A percentile compares a stretch with the other conserved stretches of the same genome.
phyloP scores from a whole-genome alignment of 2,113 vertebrate species.

The Limanda limanda region DNA sequence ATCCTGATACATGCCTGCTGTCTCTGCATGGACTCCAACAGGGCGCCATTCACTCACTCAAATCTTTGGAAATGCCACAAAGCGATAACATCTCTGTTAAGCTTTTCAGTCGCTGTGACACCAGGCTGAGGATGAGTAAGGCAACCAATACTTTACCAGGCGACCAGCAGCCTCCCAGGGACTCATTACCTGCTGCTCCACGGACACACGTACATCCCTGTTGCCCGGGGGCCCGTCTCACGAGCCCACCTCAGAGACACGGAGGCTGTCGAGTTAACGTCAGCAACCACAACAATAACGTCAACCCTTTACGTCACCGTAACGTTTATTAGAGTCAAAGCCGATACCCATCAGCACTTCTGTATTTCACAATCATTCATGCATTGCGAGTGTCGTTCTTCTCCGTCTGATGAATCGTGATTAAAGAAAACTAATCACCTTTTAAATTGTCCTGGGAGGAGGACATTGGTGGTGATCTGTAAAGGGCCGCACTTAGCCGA shows the following conservation, averaged over 20 bases:
- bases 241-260: constrained; percentile 58
- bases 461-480: neutral
- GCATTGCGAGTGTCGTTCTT: neutral
- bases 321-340: neutral
- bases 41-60: neutral
- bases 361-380: neutral
- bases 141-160: constrained; percentile 41
- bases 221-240: constrained; percentile 60
- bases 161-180: constrained; percentile 59
- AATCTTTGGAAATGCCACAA: neutral
- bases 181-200: constrained; percentile 68
- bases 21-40: too few relatives aligned
- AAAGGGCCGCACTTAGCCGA: neutral
- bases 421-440: neutral
- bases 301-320: neutral
- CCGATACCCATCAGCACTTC: constrained; percentile 6
- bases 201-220: constrained; percentile 32
- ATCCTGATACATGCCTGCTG: too few relatives aligned
- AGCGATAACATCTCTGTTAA: neutral
- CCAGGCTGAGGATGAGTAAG: constrained; percentile 42
- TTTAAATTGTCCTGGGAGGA: constrained; percentile 16
- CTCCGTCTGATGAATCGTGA: neutral
- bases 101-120: constrained; percentile 18
- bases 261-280: neutral
- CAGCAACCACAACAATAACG: constrained; percentile 32